Evolutionary conservation across 2,797 vertebrate species (phyloP).

Genomic region (Coilia nasus): DNA sequence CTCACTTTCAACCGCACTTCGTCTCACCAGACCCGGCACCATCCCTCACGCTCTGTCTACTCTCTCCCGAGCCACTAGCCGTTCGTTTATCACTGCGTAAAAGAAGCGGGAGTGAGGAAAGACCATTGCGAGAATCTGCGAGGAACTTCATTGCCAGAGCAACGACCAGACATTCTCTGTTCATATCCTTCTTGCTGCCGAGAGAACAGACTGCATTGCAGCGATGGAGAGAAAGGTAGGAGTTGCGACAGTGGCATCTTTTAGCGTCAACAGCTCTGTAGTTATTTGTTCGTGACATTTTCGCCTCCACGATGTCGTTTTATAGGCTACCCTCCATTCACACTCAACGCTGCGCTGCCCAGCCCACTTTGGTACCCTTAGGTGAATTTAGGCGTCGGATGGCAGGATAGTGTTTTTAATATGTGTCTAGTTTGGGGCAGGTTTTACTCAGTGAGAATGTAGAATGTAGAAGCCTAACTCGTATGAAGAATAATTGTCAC

Average conservation of each 20-base stretch:
- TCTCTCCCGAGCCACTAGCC: conserved; percentile 65
- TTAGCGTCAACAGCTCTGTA: conserved; percentile 17
- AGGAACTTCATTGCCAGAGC: conserved; percentile 58
- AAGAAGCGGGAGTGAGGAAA: conserved; percentile 57
- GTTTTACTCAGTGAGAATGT: background rate
- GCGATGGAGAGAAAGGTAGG: conserved; percentile 85
- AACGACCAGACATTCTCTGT: conserved; percentile 60
- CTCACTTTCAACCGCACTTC: conserved; percentile 59
- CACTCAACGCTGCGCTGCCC: conserved; percentile 50
- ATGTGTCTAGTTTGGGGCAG: conserved; percentile 60
- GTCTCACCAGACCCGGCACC: conserved; percentile 64
- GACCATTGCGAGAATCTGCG: conserved; percentile 49
- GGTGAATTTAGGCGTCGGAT: conserved; percentile 60
- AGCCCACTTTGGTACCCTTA: conserved; percentile 51
- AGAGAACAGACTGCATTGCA: conserved; percentile 57
- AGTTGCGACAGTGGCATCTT: conserved; percentile 57
- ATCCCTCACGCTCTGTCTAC: conserved; percentile 71
- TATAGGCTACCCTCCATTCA: conserved; percentile 62
- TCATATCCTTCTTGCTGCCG: conserved; percentile 53
- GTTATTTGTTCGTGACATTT: conserved; percentile 2
- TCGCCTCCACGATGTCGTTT: background rate
- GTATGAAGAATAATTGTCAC: background rate
- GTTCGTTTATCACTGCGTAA: conserved; percentile 5
- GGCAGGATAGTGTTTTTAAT: conserved; percentile 67
- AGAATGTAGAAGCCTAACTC: background rate